Evolutionary conservation across 2,113 vertebrate genomes (phyloP).

Genomic region (Donacobius atricapilla): DNA sequence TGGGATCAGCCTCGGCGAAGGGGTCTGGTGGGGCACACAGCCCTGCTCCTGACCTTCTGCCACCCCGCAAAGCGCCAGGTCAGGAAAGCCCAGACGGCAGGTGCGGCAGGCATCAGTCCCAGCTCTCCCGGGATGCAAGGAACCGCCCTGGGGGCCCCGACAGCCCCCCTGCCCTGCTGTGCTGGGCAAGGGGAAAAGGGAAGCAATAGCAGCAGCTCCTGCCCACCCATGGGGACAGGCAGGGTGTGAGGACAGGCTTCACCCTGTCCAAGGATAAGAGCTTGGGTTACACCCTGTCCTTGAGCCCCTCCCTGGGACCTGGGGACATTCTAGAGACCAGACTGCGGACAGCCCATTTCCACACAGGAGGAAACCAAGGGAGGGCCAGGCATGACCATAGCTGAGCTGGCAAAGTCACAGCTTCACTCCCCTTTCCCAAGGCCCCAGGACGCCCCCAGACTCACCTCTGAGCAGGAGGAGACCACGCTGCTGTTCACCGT

Average conservation of each 20-base stretch:
- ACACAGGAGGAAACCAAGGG: rapidly evolving
- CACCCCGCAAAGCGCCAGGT: rapidly evolving
- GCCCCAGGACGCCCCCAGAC: not conserved
- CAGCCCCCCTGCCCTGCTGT: rapidly evolving
- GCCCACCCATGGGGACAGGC: not conserved
- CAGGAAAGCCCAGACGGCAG: not conserved
- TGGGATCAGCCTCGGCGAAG: rapidly evolving
- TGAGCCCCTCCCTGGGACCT: not conserved
- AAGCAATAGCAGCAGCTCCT: not conserved
- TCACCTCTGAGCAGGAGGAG: conserved; percentile 88
- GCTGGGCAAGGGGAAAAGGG: rapidly evolving
- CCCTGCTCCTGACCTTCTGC: not conserved
- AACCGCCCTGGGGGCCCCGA: rapidly evolving
- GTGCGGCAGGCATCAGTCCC: not conserved
- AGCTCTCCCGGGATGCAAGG: not conserved
- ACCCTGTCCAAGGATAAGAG: not conserved
- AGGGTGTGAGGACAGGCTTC: not conserved
- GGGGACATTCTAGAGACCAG: not conserved
- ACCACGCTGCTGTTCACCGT: conserved; percentile 67
- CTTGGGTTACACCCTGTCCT: not conserved
- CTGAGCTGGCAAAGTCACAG: rapidly evolving
- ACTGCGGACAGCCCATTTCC: not conserved
- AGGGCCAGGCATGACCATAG: rapidly evolving
- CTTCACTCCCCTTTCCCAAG: not conserved
- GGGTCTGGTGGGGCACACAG: not conserved